A percentile compares a stretch with the other conserved stretches of the same genome.
Conservation (phyloP, 1,140 invertebrate species). For the Pectinophora gossypiella region DNA sequence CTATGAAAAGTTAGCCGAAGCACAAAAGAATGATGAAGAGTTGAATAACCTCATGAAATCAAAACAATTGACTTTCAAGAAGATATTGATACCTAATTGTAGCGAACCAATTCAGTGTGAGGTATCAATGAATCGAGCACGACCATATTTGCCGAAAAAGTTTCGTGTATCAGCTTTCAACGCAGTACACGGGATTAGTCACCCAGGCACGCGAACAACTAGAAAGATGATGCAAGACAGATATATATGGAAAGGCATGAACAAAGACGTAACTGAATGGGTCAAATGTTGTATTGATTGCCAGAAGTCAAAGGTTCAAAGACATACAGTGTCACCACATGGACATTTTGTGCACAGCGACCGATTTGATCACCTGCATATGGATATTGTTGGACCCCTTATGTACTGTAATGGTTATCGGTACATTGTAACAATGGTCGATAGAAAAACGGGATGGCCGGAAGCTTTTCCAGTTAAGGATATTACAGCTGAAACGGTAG, state of each 20-base stretch:
- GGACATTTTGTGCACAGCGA: slow-evolving; percentile 21
- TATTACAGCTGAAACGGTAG: background rate
- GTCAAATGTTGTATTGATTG: slow-evolving; percentile 24
- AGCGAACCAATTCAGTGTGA: background rate
- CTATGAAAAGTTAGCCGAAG: background rate
- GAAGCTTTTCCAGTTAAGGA: background rate
- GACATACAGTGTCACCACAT: background rate
- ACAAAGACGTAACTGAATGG: slow-evolving; percentile 42
- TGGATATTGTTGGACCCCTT: slow-evolving; percentile 47
- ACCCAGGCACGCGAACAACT: background rate
- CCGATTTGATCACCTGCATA: slow-evolving; percentile 46
- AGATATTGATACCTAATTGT: background rate
- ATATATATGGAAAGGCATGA: slow-evolving; percentile 7
- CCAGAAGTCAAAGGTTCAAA: slow-evolving; percentile 23
- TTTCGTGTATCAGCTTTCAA: background rate
- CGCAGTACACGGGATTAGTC: background rate
- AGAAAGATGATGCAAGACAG: background rate
- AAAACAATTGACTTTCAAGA: background rate
- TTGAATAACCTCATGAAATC: background rate
- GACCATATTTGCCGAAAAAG: background rate
- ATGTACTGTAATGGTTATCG: slow-evolving; percentile 15
- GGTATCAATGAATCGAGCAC: background rate
- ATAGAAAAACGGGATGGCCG: background rate
- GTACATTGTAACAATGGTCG: background rate
- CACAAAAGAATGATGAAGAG: background rate